Conservation (phyloP, 2,888 invertebrate genomes). For the Lasiommata megera region DNA sequence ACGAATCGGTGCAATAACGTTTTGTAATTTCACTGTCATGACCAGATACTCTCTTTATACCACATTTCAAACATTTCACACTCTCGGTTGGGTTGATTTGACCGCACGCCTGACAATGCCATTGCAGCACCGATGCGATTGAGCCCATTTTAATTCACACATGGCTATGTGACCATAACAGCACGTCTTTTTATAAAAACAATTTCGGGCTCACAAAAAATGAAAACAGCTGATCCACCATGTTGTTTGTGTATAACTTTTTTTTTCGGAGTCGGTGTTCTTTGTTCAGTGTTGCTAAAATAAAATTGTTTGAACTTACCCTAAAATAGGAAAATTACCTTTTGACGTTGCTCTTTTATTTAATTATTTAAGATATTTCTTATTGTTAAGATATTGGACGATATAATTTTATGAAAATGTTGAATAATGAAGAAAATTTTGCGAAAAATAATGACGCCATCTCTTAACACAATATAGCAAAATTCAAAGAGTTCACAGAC, state of each 20-base stretch:
- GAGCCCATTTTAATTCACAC: conserved; percentile 90
- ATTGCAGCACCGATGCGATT: conserved; percentile 96
- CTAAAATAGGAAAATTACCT: too few relatives aligned
- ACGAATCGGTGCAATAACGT: conserved; percentile 65
- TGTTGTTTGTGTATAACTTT: conserved; percentile 81
- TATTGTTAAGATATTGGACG: background rate
- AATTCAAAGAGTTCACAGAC: too few relatives aligned
- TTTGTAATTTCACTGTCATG: conserved; percentile 76
- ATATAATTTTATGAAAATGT: too few relatives aligned
- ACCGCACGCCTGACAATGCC: conserved; percentile 94
- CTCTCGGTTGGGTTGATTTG: conserved; percentile 94
- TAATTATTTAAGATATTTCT: too few relatives aligned
- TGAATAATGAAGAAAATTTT: too few relatives aligned
- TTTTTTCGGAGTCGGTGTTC: conserved; percentile 28
- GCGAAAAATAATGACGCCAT: background rate
- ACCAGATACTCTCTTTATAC: conserved; percentile 83
- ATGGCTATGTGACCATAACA: conserved; percentile 80
- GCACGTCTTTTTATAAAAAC: conserved; percentile 68
- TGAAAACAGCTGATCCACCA: conserved; percentile 84
- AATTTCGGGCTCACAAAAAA: conserved; percentile 64
- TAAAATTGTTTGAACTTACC: too few relatives aligned
- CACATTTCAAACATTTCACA: conserved; percentile 91
- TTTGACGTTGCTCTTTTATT: too few relatives aligned
- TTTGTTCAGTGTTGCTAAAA: conserved; percentile 29
- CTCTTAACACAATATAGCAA: background rate